phyloP scores from a whole-genome alignment of 2,113 vertebrate species.

The Trogon melanurus region DNA sequence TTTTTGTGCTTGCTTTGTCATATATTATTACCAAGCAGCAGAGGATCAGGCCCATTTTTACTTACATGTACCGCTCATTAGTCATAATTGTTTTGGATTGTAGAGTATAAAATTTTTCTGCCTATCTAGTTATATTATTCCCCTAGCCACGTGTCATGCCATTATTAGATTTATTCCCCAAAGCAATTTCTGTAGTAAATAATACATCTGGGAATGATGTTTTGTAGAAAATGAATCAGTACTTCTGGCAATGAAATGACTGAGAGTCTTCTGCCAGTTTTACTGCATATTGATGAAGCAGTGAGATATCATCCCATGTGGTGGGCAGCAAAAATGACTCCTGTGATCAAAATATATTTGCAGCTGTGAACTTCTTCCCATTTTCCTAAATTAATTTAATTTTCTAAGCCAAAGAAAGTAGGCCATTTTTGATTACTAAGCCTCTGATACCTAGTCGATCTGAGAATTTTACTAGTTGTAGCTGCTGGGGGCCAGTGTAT shows the following conservation, averaged over 20 bases:
- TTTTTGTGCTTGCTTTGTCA: background rate
- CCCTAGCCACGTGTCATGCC: background rate
- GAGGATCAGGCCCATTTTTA: background rate
- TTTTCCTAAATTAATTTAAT: background rate
- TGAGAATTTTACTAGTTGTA: background rate
- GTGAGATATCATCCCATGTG: background rate
- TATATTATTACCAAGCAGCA: background rate
- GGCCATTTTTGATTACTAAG: background rate
- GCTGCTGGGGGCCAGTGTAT: background rate
- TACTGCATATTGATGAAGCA: background rate
- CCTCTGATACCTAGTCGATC: background rate
- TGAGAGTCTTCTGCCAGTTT: background rate
- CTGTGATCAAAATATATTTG: background rate
- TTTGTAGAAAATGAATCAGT: background rate
- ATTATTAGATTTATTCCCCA: slow-evolving; percentile 21
- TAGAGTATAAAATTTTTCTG: background rate
- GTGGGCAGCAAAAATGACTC: background rate
- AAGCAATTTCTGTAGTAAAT: slow-evolving; percentile 3
- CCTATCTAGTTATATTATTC: background rate
- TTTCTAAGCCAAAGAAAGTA: background rate
- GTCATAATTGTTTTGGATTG: background rate
- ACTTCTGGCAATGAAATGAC: background rate
- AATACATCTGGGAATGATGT: background rate
- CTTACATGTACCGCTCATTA: slow-evolving; percentile 24
- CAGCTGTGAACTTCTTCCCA: background rate